phyloP scores from a whole-genome alignment of 2,888 invertebrate genomes.

The Pristionchus maxplancki region DNA sequence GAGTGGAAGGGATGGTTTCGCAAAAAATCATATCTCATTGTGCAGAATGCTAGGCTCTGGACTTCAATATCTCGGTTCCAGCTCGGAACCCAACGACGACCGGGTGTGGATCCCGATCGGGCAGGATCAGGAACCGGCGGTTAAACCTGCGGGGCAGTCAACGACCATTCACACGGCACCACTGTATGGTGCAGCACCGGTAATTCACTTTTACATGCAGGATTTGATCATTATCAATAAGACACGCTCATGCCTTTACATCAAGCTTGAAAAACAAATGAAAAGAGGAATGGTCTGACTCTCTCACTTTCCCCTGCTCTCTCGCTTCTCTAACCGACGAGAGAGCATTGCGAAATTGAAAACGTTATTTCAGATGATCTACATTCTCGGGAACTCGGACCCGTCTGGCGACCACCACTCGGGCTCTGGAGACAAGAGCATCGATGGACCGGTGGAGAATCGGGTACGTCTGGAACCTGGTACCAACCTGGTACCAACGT shows the following conservation, averaged over 20 bases:
- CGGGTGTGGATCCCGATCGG: constrained; percentile 32
- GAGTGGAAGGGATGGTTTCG: not conserved
- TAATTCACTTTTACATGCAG: too few relatives aligned
- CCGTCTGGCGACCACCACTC: not conserved
- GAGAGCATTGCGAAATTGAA: too few relatives aligned
- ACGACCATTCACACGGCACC: not conserved
- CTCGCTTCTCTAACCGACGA: too few relatives aligned
- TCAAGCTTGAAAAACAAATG: too few relatives aligned
- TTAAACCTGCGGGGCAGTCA: not conserved
- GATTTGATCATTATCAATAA: too few relatives aligned
- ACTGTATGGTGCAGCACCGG: not conserved
- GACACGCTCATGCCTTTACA: too few relatives aligned
- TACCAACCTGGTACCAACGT: not conserved
- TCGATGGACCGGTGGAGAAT: constrained; percentile 20
- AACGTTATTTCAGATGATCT: not conserved
- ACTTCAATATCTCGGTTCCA: too few relatives aligned
- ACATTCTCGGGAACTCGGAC: constrained; percentile 12
- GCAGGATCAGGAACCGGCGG: not conserved
- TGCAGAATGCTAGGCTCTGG: too few relatives aligned
- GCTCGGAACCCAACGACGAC: not conserved
- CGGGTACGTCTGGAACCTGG: not conserved
- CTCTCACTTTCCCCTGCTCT: too few relatives aligned
- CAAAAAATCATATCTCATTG: too few relatives aligned
- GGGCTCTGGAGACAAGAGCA: too few relatives aligned
- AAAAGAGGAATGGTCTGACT: too few relatives aligned